Conservation (phyloP, 2,888 invertebrate genomes). For the Plagiodera versicolora region DNA sequence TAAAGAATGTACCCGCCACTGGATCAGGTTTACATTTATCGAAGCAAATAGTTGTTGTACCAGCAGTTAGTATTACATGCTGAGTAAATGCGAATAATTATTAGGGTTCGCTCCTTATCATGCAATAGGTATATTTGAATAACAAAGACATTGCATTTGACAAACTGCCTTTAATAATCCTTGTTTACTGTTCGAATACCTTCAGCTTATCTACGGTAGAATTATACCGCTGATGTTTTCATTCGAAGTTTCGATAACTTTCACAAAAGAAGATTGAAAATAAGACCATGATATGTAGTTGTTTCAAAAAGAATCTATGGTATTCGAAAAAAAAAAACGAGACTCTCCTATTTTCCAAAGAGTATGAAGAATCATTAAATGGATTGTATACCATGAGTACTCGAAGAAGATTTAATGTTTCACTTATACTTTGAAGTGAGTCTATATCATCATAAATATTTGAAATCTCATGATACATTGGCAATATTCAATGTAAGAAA, state of each 20-base stretch:
- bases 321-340: neutral
- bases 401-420: too few species aligned
- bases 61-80: conserved; percentile 26
- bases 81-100: conserved; percentile 34
- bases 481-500: too few species aligned
- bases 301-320: neutral
- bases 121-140: conserved; percentile 38
- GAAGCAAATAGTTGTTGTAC: conserved; percentile 21
- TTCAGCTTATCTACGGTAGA: conserved; percentile 15
- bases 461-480: too few species aligned
- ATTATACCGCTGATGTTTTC: conserved; percentile 3
- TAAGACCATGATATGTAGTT: neutral
- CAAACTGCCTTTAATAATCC: conserved; percentile 35
- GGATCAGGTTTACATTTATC: neutral
- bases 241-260: conserved; percentile 2
- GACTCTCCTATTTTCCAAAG: too few species aligned
- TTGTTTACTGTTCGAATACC: conserved; percentile 28
- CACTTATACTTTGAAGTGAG: too few species aligned
- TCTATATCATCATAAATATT: too few species aligned
- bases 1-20: conserved; percentile 7
- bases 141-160: conserved; percentile 43
- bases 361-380: too few species aligned
- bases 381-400: too few species aligned
- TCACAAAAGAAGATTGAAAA: neutral
- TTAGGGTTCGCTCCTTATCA: conserved; percentile 37